Evolutionary conservation across 2,113 vertebrate species (phyloP).

Genomic region (Anseranas semipalmata): DNA sequence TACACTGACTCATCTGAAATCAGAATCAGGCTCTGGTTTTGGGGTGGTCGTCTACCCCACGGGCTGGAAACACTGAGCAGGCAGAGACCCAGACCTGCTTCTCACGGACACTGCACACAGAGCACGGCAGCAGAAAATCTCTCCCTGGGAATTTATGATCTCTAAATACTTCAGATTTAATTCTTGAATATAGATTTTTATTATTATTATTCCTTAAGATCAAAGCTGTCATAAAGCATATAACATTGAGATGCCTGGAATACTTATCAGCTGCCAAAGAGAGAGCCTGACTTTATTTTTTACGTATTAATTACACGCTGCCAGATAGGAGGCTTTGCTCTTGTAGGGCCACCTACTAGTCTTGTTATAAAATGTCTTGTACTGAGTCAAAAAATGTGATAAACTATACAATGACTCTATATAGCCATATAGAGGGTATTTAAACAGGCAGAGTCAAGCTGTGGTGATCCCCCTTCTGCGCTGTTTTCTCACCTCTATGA

Average conservation of each 20-base stretch:
- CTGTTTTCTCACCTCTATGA: not conserved
- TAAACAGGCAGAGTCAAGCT: not conserved
- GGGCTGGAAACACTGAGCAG: fast-evolving
- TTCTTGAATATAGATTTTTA: not conserved
- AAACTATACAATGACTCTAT: not conserved
- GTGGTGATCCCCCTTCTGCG: not conserved
- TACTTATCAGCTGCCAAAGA: not conserved
- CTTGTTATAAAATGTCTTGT: conserved; percentile 9
- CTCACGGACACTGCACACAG: not conserved
- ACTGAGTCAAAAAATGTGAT: not conserved
- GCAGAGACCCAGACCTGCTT: not conserved
- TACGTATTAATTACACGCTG: conserved; percentile 48
- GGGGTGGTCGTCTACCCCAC: fast-evolving
- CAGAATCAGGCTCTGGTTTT: fast-evolving
- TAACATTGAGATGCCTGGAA: not conserved
- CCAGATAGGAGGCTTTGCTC: conserved; percentile 14
- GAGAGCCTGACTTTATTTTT: conserved; percentile 35
- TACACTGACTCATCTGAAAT: not conserved
- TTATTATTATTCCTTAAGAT: not conserved
- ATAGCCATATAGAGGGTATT: not conserved
- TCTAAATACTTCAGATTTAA: not conserved
- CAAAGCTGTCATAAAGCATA: conserved; percentile 2
- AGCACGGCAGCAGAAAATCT: not conserved
- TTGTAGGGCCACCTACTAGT: conserved; percentile 22
- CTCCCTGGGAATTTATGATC: not conserved